Base-by-base conservation (phyloP, 2,113 vertebrate species). In the Suricata suricatta region DNA sequence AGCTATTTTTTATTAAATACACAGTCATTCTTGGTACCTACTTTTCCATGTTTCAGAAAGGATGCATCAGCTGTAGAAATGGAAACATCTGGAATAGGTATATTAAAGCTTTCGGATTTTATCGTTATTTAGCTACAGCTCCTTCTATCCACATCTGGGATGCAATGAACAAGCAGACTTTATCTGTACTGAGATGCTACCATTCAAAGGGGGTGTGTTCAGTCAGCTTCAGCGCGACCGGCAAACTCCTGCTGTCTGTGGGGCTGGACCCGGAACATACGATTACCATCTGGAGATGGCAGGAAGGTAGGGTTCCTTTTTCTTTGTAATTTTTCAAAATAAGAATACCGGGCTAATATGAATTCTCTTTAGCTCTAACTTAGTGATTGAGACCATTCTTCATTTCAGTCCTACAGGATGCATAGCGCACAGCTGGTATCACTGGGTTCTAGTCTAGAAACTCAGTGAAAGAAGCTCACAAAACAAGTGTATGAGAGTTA, bases 91-190 rank as follows among this genome's bases (percentile, higher is more conserved):
- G 5, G 79, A 60, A 95, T 7, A 54, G 19, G 23, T 0, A 0
- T 44, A 2, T 96, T 2, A 82, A 85, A 79, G 80, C 74, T 35
- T 21, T 2, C 41, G 38, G 21, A 71, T 92, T 93, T 92, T 95
- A 0, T 95, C 38, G 98, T 96, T 98, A 12, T 98, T 95, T 63
- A 99, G 99, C 99, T 90, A 99, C 99, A 5, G 99, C 99, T 92
- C 99, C 99, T 74, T 99, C 99, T 66, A 99, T 99, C 96, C 99
- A 99, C 0, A 99, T 99, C 98, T 99, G 99, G 99, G 99, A 99
- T 52, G 99, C 99, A 60, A 99, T 99, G 99, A 99, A 98, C 98
- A 99, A 99, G 71, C 99, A 99, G 99, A 99, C 99, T 0, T 97
- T 99, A 41, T 99, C 99, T 0, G 98, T 99, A 11, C 99, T 99